phyloP scores from a whole-genome alignment of 2,888 invertebrate genomes.

The Leptinotarsa peninsularis region DNA sequence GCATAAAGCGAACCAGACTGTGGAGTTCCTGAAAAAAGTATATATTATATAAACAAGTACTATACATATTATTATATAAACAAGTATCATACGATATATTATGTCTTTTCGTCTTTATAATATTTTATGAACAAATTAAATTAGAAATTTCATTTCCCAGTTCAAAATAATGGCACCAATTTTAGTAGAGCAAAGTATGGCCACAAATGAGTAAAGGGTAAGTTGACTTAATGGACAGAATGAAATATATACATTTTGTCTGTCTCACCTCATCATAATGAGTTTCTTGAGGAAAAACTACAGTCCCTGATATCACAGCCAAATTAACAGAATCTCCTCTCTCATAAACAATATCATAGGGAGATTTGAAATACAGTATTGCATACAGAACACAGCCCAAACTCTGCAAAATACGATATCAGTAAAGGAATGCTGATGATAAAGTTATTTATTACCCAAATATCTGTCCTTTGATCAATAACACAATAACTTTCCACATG shows the following conservation, averaged over 20 bases:
- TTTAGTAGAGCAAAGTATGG: too few species aligned
- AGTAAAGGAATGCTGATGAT: not conserved
- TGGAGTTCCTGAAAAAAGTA: slow-evolving; percentile 73
- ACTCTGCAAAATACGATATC: slow-evolving; percentile 70
- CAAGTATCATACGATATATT: not conserved
- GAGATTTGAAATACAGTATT: slow-evolving; percentile 86
- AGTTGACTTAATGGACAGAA: too few species aligned
- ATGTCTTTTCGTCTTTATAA: too few species aligned
- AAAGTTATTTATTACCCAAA: slow-evolving; percentile 75
- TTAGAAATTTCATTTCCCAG: too few species aligned
- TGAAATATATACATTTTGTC: too few species aligned
- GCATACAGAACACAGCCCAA: slow-evolving; percentile 89
- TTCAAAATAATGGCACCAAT: too few species aligned
- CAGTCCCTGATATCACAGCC: slow-evolving; percentile 82
- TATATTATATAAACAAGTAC: slow-evolving; percentile 19
- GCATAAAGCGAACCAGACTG: slow-evolving; percentile 76
- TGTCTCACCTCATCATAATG: slow-evolving; percentile 72
- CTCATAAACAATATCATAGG: slow-evolving; percentile 86
- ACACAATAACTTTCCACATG: slow-evolving; percentile 84
- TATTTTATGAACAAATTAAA: too few species aligned
- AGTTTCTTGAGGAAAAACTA: slow-evolving; percentile 77
- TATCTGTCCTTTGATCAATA: slow-evolving; percentile 86
- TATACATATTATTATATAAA: slow-evolving; percentile 20
- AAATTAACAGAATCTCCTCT: slow-evolving; percentile 88
- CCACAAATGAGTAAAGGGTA: too few species aligned